Conservation (phyloP, 2,113 vertebrate species). For the Tapirus terrestris region DNA sequence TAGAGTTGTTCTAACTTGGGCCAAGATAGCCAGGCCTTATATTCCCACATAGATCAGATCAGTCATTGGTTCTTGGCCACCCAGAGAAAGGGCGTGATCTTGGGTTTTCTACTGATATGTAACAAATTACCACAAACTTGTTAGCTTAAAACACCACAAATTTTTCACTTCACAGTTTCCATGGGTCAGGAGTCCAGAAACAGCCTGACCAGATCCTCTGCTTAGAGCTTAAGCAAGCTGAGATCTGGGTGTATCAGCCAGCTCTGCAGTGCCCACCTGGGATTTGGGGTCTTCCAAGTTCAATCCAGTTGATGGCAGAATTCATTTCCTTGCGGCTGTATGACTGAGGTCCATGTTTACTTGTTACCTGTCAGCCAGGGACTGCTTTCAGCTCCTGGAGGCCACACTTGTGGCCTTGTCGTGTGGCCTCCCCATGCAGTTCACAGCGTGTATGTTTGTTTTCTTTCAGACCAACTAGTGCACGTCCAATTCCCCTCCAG, state of each 20-base stretch:
- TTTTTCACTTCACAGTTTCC: not conserved
- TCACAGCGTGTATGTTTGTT: not conserved
- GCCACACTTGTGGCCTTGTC: not conserved
- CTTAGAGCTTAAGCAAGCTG: not conserved
- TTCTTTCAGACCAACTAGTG: not conserved
- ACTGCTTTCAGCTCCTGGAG: not conserved
- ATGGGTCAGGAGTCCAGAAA: not conserved
- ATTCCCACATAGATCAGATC: not conserved
- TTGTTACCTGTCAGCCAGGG: not conserved
- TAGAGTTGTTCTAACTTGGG: not conserved
- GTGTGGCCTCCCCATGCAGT: rapidly evolving
- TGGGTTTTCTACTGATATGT: not conserved
- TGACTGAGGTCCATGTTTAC: not conserved
- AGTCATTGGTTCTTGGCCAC: not conserved
- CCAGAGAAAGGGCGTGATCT: not conserved
- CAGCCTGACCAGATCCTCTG: not conserved
- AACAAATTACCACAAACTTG: not conserved
- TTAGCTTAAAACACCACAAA: not conserved
- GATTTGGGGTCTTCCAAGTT: not conserved
- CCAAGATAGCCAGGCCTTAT: not conserved
- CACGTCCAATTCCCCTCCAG: not conserved
- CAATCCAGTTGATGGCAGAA: not conserved
- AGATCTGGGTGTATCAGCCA: too few relatives aligned
- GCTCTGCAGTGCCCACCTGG: not conserved
- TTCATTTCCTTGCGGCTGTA: not conserved